Conservation (phyloP, 2,888 invertebrate genomes). For the Drosophila limbata region DNA sequence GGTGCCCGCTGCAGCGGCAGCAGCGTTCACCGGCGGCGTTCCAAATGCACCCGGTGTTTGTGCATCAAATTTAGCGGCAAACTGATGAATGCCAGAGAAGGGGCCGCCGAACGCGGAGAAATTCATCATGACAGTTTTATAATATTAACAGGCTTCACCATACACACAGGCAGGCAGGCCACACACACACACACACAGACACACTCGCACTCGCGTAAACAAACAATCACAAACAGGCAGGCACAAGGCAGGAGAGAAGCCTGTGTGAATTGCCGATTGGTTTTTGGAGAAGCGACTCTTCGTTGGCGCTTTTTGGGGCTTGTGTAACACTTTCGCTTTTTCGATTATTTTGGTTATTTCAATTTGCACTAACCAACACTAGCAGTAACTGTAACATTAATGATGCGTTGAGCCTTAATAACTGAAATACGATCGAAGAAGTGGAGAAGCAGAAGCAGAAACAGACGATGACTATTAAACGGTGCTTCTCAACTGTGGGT, state of each 20-base stretch:
- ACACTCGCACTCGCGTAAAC: conserved; percentile 18
- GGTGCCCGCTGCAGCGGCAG: conserved; percentile 75
- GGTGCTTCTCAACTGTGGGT: conserved; percentile 67
- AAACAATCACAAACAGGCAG: conserved; percentile 17
- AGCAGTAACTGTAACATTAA: conserved; percentile 43
- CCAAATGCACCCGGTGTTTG: conserved; percentile 84
- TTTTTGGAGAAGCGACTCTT: conserved; percentile 27
- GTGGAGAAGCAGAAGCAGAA: conserved; percentile 35
- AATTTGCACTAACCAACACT: conserved; percentile 54
- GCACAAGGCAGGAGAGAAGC: conserved; percentile 31
- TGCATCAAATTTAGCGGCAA: conserved; percentile 86
- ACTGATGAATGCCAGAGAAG: conserved; percentile 85
- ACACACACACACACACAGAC: conserved; percentile 25
- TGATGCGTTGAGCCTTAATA: conserved; percentile 46
- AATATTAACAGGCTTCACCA: conserved; percentile 45
- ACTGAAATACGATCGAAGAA: conserved; percentile 56
- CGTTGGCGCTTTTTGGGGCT: conserved; percentile 37
- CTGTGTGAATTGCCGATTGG: conserved; percentile 33
- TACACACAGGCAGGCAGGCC: conserved; percentile 10
- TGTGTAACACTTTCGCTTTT: conserved; percentile 69
- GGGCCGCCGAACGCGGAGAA: conserved; percentile 86
- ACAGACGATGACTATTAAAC: conserved; percentile 59
- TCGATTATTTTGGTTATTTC: conserved; percentile 45
- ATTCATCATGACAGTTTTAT: conserved; percentile 84
- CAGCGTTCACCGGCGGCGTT: conserved; percentile 83